Base-by-base conservation (phyloP, 2,113 vertebrate genomes). In the Physeter macrocephalus region DNA sequence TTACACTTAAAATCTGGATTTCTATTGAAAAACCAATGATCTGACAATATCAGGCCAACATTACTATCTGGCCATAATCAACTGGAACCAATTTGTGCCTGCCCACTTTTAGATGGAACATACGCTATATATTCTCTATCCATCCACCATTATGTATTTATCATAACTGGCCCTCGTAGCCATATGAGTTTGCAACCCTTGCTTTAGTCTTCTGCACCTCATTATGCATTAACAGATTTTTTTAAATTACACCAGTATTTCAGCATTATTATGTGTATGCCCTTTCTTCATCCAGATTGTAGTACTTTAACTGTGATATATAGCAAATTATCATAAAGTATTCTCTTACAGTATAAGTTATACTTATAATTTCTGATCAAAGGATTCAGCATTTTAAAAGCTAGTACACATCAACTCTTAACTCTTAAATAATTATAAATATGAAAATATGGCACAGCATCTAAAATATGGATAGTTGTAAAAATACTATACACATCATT, bases 381-480 rank as follows among this genome's bases (percentile, higher is more conserved):
- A 72, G 7, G 11, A 61, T 71, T 92, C 49, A 88, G 0, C 23
- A 80, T 61, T 67, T 87, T 69, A 46, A 94, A 90, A 94, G 18
- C 39, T 75, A 85, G 74, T 80, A 14, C 2, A 72, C 3, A 18
- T 88, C 46, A 81, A 31, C 17, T 91, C 27, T 64, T 66, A 82
- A 84, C 52, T 84, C 62, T 67, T 78, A 94, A 95, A 49, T 95
- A 80, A 88, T 83, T 71, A 78, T 85, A 83, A 87, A 46, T 93
- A 69, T 86, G 67, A 95, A 52, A 89, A 75, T 66, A 43, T n/a
- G 13, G 6, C 25, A 36, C 14, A 91, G 52, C 46, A 93, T 81
- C 18, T 74, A 88, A 93, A 66, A 67, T 92, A 77, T 36, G 5
- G 39, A 62, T 49, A 61, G 11, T 41, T 86, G 15, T 87, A 80